Base-by-base conservation (phyloP, 2,888 invertebrate species). In the Sisyra terminalis region DNA sequence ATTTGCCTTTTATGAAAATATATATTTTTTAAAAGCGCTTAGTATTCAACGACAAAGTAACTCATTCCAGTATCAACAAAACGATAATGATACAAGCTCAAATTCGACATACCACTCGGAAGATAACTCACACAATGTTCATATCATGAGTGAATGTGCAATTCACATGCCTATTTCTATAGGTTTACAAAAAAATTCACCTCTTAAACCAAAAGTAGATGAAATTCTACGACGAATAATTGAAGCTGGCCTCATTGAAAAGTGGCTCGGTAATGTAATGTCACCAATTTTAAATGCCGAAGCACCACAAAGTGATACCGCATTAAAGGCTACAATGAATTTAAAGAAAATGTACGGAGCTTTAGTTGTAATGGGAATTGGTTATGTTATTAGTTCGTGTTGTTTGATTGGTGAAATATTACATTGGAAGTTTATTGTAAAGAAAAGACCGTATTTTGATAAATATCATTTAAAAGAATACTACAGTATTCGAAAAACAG, bases 121-220 rank as follows among this genome's bases (percentile, higher is more conserved):
- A 2, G 50, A 52, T 17, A 29, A 34, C 2, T 65, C 69, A 42
- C 63, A 70, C 45, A 71, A 71, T 55, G 59, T 88, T 43, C 87
- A 88, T 51, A 80, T 88, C 8, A 88, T 88, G 87, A 65, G 67
- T 2, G 78, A 85, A 47, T 88, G 88, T 56, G 73, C 80, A 0
- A 75, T 87, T 4, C 75, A 78, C 49, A 81, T 84, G 70, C 87
- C 87, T 0, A 73, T 87, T 41, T 82, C 85, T 0, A 66, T 88
- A 55, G 87, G 85, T 1, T 69, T 87, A 51, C 81, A 83, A 52
- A 86, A 80, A 53, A 85, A 87, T 57, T 85, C 86, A 0, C 82
- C 85, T 0, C 57, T 86, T 4, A 84, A 82, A 53, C 69, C 72
- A 0, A 63, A 71, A 46, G 70, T 79, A 14, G 81, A 86, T 55